Conservation (phyloP, 2,113 vertebrate species). For the Ornithorhynchus anatinus region DNA sequence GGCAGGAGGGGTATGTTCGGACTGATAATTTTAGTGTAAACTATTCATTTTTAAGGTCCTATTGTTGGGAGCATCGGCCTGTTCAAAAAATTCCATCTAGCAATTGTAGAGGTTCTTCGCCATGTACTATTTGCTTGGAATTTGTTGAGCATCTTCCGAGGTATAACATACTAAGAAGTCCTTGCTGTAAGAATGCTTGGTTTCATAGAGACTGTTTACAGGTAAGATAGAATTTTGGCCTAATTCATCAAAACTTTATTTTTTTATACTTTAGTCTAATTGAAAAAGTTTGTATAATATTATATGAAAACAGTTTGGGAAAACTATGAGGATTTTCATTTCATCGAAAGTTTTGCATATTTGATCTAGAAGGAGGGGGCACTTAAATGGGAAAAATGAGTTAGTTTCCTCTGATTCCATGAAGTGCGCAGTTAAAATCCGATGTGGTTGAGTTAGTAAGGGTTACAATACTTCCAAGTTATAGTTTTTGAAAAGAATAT, state of each 20-base stretch:
- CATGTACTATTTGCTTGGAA: conserved; percentile 94
- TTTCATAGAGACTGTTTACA: conserved; percentile 95
- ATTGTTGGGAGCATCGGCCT: conserved; percentile 86
- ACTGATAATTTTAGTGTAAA: too few species aligned
- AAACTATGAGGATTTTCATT: too few species aligned
- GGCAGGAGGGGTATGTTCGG: too few species aligned
- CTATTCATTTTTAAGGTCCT: conserved; percentile 79
- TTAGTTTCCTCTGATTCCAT: too few species aligned
- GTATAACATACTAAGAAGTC: conserved; percentile 84
- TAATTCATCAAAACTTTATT: conserved; percentile 7
- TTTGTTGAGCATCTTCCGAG: conserved; percentile 77
- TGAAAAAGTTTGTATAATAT: background rate
- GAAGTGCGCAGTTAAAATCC: too few species aligned
- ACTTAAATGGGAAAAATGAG: too few species aligned
- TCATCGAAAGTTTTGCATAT: too few species aligned
- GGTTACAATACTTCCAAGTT: too few species aligned
- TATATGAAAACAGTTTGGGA: too few species aligned
- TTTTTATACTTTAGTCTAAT: conserved; percentile 15
- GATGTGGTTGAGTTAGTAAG: too few species aligned
- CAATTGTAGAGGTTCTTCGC: conserved; percentile 72
- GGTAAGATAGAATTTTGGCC: conserved; percentile 70
- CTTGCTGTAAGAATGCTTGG: conserved; percentile 92
- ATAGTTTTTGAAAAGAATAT: too few species aligned
- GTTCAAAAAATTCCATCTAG: conserved; percentile 70
- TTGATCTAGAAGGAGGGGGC: too few species aligned